Evolutionary conservation across 2,888 invertebrate species (phyloP), one percentile per base, ranked within the genome.

Genomic region (Hypolimnas misippus): DNA sequence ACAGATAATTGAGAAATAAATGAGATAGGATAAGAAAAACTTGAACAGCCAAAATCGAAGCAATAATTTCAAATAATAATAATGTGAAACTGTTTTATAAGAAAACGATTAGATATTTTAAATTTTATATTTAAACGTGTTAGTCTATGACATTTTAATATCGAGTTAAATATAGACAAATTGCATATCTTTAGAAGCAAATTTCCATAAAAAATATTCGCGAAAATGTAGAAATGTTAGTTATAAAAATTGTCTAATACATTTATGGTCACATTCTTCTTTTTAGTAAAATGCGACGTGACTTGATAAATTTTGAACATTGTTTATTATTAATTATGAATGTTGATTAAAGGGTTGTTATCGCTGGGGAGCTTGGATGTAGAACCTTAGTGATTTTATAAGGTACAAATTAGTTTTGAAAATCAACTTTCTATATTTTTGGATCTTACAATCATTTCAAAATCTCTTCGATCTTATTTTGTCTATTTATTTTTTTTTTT

Each of bases 1-100:
- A 14, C 14, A 31, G 19, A 16, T 14, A 38, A 14, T 29, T 19
- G 49, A 33, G 25, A 25, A 46, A 35, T n/a, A 10, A 29, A 49
- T 50, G 31, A 16, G 19, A 19, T 55, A 49, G 46, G 29, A 2
- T 21, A 46, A 16, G 42, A 21, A 46, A 33, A 33, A 57, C 33
- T 51, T 50, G 52, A 14, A 49, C 44, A 54, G 62, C 57, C 57
- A 57, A 63, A n/a, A 21, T 57, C 19, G 33, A 57, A 63, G 62
- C 62, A 63, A 63, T 63, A 63, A 17, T 49, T 52, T 33, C 21
- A 53, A n/a, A 6, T 16, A 21, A 46, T n/a, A 40, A 51, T 17
- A 19, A 19, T 12, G 19, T 19, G 5, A 21, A 8, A 8, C 14
- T 29, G 25, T 49, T 49, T 2, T 29, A 25, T 29, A 5, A 29